phyloP scores from a whole-genome alignment of 2,888 invertebrate species.

The Onchidella celtica region DNA sequence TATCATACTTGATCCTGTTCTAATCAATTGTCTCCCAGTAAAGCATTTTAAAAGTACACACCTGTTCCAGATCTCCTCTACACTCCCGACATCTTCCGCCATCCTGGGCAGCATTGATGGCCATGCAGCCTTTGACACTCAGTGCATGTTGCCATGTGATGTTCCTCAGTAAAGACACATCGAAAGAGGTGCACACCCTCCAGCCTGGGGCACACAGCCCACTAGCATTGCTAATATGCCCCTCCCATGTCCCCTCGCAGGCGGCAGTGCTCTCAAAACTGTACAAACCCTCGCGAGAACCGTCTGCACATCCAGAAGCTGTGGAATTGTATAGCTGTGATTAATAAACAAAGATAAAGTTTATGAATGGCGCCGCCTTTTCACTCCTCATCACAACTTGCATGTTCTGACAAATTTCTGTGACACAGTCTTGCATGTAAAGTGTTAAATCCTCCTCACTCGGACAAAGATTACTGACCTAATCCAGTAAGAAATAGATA shows the following conservation, averaged over 20 bases:
- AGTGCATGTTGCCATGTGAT: constrained; percentile 73
- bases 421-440: no score
- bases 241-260: constrained; percentile 73
- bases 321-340: no score
- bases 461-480: no score
- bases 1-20: background rate
- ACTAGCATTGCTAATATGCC: constrained; percentile 71
- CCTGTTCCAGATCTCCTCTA: constrained; percentile 67
- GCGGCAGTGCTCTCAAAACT: constrained; percentile 64
- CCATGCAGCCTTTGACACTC: constrained; percentile 72
- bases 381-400: no score
- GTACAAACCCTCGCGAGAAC: constrained; percentile 64
- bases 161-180: constrained; percentile 61
- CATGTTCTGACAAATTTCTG: no score
- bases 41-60: constrained; percentile 30
- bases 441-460: no score
- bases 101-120: constrained; percentile 77
- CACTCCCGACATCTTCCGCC: constrained; percentile 75
- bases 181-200: constrained; percentile 72
- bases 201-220: constrained; percentile 73
- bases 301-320: constrained; percentile 71
- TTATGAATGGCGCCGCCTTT: no score
- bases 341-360: no score
- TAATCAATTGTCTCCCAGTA: background rate
- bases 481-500: no score